phyloP scores from a whole-genome alignment of 2,888 invertebrate genomes.

The Yponomeuta malinellus region DNA sequence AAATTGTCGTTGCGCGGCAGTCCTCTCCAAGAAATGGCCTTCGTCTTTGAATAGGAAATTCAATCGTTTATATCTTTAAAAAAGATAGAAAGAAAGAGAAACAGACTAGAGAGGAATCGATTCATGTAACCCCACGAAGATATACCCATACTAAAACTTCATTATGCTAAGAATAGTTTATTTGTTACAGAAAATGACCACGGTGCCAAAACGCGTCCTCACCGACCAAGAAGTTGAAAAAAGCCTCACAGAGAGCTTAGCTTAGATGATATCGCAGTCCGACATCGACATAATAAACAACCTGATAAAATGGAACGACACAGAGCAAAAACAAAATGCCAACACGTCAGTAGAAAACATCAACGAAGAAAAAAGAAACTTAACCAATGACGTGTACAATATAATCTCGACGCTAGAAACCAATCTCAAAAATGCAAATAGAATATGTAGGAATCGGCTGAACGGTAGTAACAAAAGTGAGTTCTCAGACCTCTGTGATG shows the following conservation, averaged over 20 bases:
- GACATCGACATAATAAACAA: slow-evolving; percentile 15
- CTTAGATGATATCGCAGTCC: neutral
- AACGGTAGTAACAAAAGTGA: slow-evolving; percentile 28
- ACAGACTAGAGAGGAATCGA: too few species aligned
- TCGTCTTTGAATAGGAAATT: too few species aligned
- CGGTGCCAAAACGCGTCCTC: neutral
- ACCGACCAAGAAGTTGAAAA: neutral
- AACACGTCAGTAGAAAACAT: slow-evolving; percentile 38
- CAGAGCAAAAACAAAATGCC: slow-evolving; percentile 39
- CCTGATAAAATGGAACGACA: slow-evolving; percentile 54
- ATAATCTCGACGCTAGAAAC: slow-evolving; percentile 35
- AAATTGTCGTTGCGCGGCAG: too few species aligned
- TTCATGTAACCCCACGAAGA: too few species aligned
- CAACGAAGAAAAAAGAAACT: slow-evolving; percentile 45
- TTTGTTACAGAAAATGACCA: neutral
- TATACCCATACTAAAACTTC: too few species aligned
- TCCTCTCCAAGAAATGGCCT: too few species aligned
- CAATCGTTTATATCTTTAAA: too few species aligned
- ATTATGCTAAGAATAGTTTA: neutral
- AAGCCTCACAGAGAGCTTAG: neutral
- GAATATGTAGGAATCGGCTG: slow-evolving; percentile 24
- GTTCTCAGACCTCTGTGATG: slow-evolving; percentile 25
- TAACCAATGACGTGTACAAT: slow-evolving; percentile 45
- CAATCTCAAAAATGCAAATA: slow-evolving; percentile 24
- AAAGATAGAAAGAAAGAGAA: too few species aligned